Evolutionary conservation across 2,113 vertebrate species (phyloP).

Genomic region (Spea multiplicata): DNA sequence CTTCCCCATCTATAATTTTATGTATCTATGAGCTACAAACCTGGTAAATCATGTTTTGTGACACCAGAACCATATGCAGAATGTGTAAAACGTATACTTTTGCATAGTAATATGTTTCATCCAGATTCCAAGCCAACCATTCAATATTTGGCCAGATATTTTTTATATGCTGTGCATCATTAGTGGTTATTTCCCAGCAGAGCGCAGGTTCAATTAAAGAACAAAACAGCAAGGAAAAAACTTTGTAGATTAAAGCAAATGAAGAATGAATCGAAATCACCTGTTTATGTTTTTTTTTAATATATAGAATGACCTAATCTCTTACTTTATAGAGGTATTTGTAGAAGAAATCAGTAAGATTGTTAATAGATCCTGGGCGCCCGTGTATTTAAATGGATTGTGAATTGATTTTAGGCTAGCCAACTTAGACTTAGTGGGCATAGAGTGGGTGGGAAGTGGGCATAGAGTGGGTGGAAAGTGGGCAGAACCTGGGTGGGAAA

Average conservation of each 20-base stretch:
- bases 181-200: slow-evolving; percentile 1
- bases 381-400: background rate
- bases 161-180: slow-evolving; percentile 14
- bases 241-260: slow-evolving; percentile 1
- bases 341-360: slow-evolving; percentile 36
- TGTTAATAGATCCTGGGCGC: background rate
- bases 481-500: too few relatives aligned
- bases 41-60: too few relatives aligned
- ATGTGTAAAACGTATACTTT: too few relatives aligned
- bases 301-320: slow-evolving; percentile 20
- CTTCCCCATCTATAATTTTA: too few relatives aligned
- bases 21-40: too few relatives aligned
- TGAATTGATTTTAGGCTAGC: background rate
- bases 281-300: slow-evolving; percentile 1
- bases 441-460: background rate
- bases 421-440: too few relatives aligned
- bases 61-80: too few relatives aligned
- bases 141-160: slow-evolving; percentile 14
- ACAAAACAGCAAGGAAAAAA: background rate
- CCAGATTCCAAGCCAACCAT: slow-evolving; percentile 8
- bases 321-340: slow-evolving; percentile 25
- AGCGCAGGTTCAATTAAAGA: slow-evolving; percentile 6
- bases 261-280: background rate
- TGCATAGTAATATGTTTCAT: slow-evolving; percentile 12
- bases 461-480: background rate